Base-by-base conservation (phyloP, 1,140 invertebrate genomes). In the Pectinophora gossypiella region DNA sequence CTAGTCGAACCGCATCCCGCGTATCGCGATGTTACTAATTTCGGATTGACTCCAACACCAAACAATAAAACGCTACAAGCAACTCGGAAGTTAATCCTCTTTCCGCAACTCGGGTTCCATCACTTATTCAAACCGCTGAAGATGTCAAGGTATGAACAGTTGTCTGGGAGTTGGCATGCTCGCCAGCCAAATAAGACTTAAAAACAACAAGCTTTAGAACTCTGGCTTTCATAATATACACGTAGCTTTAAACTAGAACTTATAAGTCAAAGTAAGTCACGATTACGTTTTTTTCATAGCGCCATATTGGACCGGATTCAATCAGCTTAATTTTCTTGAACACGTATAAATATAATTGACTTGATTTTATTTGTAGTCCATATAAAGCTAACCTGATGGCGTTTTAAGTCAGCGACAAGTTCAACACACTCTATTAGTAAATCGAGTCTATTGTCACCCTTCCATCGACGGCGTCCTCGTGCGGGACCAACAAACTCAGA, bases 1-100 rank as follows among this genome's bases (percentile, higher is more conserved):
- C 54, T 67, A 77, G 60, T 72, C 64, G 50, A 75, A 79, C 76
- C 73, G 59, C 71, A 75, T 56, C 55, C 64, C 64, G 71, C 64
- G 68, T 64, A 67, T 66, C 67, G 63, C 57, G 57, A 67, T 58
- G 67, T 59, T 66, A 56, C 63, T 40, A 15, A 40, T 40, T 40
- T 15, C 36, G 15, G 13, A 18, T 27, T 27, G 23, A 12, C 23
- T n/a, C 27, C 27, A 9, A 32, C 27, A 32, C n/a, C 27, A 32
- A 32, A 32, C 27, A 13, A 16, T 40, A 40, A 27, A n/a, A n/a
- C n/a, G n/a, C n/a, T 5, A 7, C 36, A 40, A 40, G 16, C 36
- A 40, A 40, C n/a, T 2, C 36, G 13, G 36, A 40, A 13, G 36
- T 40, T 18, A 40, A 40, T 40, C 36, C 36, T 13, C 15, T 40